Evolutionary conservation across 2,888 invertebrate genomes (phyloP), one percentile per base, ranked within the genome.

Genomic region (Leucania comma): DNA sequence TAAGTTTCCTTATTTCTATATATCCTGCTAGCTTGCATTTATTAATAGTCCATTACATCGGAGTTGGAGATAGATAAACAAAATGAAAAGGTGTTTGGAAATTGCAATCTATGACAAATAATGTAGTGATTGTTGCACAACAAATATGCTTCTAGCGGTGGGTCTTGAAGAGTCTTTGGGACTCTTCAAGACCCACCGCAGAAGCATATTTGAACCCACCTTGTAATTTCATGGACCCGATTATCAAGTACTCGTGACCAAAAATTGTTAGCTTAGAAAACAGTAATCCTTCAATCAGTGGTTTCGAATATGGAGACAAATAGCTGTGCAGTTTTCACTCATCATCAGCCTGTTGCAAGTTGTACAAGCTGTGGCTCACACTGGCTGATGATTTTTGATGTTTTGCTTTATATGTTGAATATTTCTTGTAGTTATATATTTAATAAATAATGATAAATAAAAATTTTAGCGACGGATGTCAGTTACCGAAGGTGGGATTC

Each of bases 401-500:
- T 42, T 17, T 20, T 20, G 42, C 20, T 14, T 42, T 42, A 4
- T 17, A 3, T 42, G 42, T 42, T 20, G 6, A 20, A 20, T 42
- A 17, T 26, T 68, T 35, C n/a, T 17, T 66, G 48, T 35, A 24
- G 26, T 17, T 24, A 14, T 17, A 12, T 53, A 2, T 29, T 54
- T n/a, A 48, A 46, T 24, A 32, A 38, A 26, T 57, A 59, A 61
- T 72, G 4, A n/a, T 42, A 1, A 32, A 26, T 48, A 22, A 32
- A 48, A 22, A 17, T 80, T 96, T 84, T 93, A 99, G 99, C 98
- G 99, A 74, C 98, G 99, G 59, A 99, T 99, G 99, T 99, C 99
- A 68, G 99, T 99, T 84, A 99, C 99, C 2, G 99, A 99, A 92
- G 99, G 99, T 80, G 99, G 99, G 78, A 99, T 99, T 84, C 98